phyloP scores from a whole-genome alignment of 2,888 invertebrate species.

The Athalia circularis region DNA sequence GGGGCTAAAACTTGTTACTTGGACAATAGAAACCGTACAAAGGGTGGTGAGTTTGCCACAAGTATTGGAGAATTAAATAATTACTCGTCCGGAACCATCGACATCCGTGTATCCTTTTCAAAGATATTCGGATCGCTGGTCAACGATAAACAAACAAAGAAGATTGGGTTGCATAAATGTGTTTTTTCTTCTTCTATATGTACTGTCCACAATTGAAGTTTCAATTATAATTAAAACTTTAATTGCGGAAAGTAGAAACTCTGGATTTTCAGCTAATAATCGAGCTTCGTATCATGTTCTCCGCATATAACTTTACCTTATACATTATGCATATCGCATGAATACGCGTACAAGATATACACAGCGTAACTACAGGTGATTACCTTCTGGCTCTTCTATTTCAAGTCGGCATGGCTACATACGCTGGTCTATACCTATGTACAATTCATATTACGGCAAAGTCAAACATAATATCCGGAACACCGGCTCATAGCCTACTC shows the following conservation, averaged over 20 bases:
- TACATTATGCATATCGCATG: too few relatives aligned
- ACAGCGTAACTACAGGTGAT: neutral
- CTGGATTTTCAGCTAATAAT: too few relatives aligned
- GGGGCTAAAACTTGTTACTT: neutral
- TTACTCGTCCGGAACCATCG: neutral
- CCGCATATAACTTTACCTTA: too few relatives aligned
- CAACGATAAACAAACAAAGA: too few relatives aligned
- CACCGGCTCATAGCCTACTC: constrained; percentile 55
- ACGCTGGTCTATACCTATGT: neutral
- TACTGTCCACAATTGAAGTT: too few relatives aligned
- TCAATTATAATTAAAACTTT: too few relatives aligned
- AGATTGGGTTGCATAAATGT: too few relatives aligned
- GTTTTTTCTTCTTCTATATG: too few relatives aligned
- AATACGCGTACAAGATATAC: neutral
- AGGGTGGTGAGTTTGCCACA: neutral
- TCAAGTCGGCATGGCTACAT: constrained; percentile 1
- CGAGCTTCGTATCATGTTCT: too few relatives aligned
- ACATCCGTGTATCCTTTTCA: neutral
- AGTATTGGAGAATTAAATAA: neutral
- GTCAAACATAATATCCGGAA: constrained; percentile 72
- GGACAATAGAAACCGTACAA: neutral
- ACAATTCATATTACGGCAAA: constrained; percentile 65
- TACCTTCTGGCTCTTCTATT: constrained; percentile 1
- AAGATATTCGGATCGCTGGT: neutral
- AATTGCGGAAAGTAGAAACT: too few relatives aligned